phyloP scores from a whole-genome alignment of 2,797 vertebrate genomes.

The Anguilla megastoma region DNA sequence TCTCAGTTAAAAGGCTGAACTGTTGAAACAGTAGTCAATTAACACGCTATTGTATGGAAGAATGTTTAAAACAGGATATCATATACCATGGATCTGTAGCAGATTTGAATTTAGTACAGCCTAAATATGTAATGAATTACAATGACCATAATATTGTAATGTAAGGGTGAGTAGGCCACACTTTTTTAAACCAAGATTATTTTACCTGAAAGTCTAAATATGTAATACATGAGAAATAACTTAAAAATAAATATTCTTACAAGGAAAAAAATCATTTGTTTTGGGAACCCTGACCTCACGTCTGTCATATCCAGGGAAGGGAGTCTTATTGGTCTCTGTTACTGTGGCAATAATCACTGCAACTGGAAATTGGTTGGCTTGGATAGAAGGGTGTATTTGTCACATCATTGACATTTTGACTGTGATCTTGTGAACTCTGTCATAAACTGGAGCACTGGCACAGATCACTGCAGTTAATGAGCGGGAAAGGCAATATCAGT shows the following conservation, averaged over 20 bases:
- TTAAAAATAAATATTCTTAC: not conserved
- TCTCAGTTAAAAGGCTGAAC: not conserved
- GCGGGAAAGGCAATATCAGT: constrained; percentile 58
- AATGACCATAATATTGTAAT: not conserved
- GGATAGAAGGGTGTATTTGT: constrained; percentile 71
- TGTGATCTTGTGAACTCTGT: constrained; percentile 66
- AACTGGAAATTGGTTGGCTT: constrained; percentile 70
- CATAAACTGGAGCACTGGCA: constrained; percentile 64
- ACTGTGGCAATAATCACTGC: constrained; percentile 81
- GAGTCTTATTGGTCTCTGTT: constrained; percentile 60
- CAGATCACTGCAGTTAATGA: constrained; percentile 62
- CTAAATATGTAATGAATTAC: not conserved
- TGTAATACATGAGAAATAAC: not conserved
- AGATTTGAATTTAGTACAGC: not conserved
- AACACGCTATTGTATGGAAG: not conserved
- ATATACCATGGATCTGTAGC: not conserved
- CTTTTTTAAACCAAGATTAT: not conserved
- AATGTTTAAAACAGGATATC: not conserved
- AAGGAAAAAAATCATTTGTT: not conserved
- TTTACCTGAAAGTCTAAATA: not conserved
- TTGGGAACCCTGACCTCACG: not conserved
- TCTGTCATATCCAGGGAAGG: constrained; percentile 46
- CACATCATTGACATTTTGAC: constrained; percentile 80
- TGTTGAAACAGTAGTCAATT: not conserved
- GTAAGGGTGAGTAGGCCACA: not conserved